Conservation (phyloP, 2,797 vertebrate genomes). For the Schizothorax lantsangensis region DNA sequence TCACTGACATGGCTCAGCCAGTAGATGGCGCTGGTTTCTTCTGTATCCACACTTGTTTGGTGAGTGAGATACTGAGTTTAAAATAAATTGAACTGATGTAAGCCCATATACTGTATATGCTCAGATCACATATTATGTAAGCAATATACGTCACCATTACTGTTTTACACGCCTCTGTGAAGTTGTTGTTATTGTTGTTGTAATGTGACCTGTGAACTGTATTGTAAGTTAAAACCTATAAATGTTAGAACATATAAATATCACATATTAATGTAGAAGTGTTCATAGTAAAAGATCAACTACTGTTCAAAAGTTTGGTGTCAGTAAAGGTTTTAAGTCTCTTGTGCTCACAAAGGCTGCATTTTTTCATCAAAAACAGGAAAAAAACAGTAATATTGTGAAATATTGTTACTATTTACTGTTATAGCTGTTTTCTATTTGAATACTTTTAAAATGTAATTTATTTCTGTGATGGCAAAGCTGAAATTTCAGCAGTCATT, state of each 20-base stretch:
- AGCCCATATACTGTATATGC: constrained; percentile 3
- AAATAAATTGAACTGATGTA: neutral
- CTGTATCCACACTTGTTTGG: neutral
- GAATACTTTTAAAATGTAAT: neutral
- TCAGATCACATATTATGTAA: neutral
- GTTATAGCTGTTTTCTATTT: neutral
- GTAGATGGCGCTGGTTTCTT: constrained; percentile 4
- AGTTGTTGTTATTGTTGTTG: neutral
- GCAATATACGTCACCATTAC: neutral
- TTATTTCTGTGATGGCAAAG: neutral
- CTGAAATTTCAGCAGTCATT: neutral
- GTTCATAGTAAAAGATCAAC: neutral
- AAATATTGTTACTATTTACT: neutral
- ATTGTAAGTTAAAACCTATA: neutral
- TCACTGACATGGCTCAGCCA: neutral
- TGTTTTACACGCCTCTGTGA: neutral
- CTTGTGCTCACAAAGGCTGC: too few species aligned
- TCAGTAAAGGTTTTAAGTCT: neutral
- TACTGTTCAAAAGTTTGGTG: neutral
- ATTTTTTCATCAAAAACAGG: neutral
- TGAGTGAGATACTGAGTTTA: neutral
- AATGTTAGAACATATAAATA: neutral
- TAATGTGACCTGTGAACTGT: neutral
- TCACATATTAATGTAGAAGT: neutral
- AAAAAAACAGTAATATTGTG: neutral